Conservation (phyloP, 30 jellyfish, hydroid and myxozoan genomes). For the Clytia hemisphaerica region DNA sequence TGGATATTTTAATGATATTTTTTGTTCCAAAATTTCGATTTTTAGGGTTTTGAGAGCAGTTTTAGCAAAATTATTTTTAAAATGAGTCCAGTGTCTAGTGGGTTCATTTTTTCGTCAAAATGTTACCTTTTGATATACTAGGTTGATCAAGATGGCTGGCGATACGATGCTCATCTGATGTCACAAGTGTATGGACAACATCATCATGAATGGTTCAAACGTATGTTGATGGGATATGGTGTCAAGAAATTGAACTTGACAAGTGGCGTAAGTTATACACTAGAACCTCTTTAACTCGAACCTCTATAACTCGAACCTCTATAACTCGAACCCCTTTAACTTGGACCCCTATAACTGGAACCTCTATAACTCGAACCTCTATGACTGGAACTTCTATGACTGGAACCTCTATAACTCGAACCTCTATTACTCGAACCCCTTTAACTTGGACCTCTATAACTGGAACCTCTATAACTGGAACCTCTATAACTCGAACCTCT, state of each 20-base stretch:
- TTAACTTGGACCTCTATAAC: too few relatives aligned
- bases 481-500: slow-evolving; percentile 2
- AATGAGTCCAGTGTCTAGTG: too few relatives aligned
- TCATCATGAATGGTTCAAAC: slow-evolving; percentile 20
- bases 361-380: slow-evolving; percentile 5
- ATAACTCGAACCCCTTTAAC: background rate
- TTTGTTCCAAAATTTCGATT: too few relatives aligned
- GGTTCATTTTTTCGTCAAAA: too few relatives aligned
- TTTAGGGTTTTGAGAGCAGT: too few relatives aligned
- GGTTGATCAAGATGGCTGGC: slow-evolving; percentile 14
- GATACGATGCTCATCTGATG: slow-evolving; percentile 8
- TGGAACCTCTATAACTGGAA: background rate
- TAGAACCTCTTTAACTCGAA: background rate
- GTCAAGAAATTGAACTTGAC: slow-evolving; percentile 17
- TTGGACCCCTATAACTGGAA: background rate
- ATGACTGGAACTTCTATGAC: background rate
- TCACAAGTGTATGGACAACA: slow-evolving; percentile 10
- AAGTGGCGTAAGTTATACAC: slow-evolving; percentile 9
- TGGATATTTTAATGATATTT: too few relatives aligned
- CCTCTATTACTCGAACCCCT: slow-evolving; percentile 5
- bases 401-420: background rate
- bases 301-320: slow-evolving; percentile 5
- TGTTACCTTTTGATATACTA: too few relatives aligned
- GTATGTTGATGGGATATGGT: slow-evolving; percentile 19
- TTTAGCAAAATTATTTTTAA: too few relatives aligned